Percentiles rank a stretch among this genome's conserved stretches.
Evolutionary conservation across 2,113 vertebrate genomes (phyloP).

Genomic region (Alectura lathami): DNA sequence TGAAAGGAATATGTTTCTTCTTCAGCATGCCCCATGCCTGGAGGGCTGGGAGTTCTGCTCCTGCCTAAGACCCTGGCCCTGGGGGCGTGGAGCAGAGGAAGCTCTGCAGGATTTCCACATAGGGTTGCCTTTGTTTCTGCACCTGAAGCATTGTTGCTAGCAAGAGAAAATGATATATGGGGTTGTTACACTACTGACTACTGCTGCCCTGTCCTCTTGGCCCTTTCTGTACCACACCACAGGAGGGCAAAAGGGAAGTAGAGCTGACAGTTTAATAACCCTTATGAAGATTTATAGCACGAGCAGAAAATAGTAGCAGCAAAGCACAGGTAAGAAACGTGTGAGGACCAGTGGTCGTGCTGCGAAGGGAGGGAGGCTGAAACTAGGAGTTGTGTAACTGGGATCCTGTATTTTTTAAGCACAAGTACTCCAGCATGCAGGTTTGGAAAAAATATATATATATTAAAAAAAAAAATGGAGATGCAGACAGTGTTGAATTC

Average conservation of each 20-base stretch:
- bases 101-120: background rate
- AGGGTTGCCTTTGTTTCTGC: background rate
- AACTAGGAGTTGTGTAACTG: background rate
- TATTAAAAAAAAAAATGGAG: background rate
- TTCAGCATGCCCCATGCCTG: background rate
- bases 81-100: background rate
- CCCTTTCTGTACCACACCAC: background rate
- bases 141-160: background rate
- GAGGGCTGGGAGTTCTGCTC: background rate
- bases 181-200: background rate
- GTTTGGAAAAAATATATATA: background rate
- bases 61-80: background rate
- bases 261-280: background rate
- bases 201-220: background rate
- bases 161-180: background rate
- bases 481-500: background rate
- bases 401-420: background rate
- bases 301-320: background rate
- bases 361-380: background rate
- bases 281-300: background rate
- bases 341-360: background rate
- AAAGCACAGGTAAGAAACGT: background rate
- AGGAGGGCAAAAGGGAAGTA: background rate
- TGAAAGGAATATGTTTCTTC: conserved; percentile 32
- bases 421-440: background rate